Base-by-base conservation (phyloP, 2,113 vertebrate genomes). In the Grammomys dolichurus region DNA sequence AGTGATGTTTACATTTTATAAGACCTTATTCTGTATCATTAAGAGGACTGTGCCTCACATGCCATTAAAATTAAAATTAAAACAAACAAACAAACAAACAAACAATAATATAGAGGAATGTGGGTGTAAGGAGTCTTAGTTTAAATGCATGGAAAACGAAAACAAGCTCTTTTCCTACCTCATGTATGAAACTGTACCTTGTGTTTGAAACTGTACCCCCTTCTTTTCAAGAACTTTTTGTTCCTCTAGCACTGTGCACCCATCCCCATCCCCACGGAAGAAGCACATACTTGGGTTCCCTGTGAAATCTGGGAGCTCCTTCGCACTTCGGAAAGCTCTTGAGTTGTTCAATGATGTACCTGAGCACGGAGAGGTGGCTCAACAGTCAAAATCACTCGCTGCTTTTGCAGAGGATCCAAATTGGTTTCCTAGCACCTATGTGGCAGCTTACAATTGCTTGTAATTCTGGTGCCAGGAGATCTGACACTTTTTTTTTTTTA, bases 241-340 rank as follows among this genome's bases (percentile, higher is more conserved):
- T 96, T 90, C 95, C 93, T 97, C 97, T 97, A 94, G 84, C 88
- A 92, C 51, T 95, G 94, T 84, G 17, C 4, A 36, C 43, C 16
- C 7, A 6, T 89, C 31, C 43, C 16, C 7, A 6, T 89, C 31
- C n/a, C 20, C 9, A 7, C 91, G 98, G 95, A 97, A 97, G 97
- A 97, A 97, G 89, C 97, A 97, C 97, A 98, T 97, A 97, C 96
- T 96, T 94, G 97, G 96, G 97, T 98, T 96, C 93, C 95, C 95
- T 94, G 94, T 97, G 97, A 97, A 97, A 97, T 97, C 97, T 94
- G 96, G 97, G 97, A 96, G 93, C 48, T 89, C 91, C 17, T 92
- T 97, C 96, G 96, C 96, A 98, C 96, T 80, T 97, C 91, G 96
- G 98, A 95, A 13, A 90, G 97, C 95, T 89, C 91, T 93, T 91